Conservation (phyloP, 1,140 invertebrate species). For the Pseudomyrmex flavicornis region DNA sequence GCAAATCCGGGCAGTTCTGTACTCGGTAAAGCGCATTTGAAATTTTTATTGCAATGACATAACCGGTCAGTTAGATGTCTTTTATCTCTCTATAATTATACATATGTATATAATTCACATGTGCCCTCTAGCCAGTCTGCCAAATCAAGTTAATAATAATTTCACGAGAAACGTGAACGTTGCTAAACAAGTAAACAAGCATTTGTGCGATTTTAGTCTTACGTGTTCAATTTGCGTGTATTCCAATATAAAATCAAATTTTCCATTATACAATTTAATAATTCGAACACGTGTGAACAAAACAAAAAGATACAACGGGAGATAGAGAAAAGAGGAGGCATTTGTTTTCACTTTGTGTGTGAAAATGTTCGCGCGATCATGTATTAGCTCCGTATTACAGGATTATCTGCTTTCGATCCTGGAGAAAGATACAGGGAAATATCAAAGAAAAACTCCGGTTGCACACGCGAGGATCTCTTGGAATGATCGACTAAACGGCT, state of each 20-base stretch:
- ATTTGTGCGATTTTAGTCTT: conserved; percentile 35
- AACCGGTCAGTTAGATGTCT: conserved; percentile 63
- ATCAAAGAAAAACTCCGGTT: neutral
- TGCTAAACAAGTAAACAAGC: conserved; percentile 51
- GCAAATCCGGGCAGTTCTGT: conserved; percentile 20
- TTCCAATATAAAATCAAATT: conserved; percentile 5
- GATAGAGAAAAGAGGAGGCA: conserved; percentile 37
- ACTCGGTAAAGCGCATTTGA: conserved; percentile 23
- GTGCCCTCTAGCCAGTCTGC: neutral
- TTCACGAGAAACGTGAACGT: conserved; percentile 35
- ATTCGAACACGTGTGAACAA: neutral
- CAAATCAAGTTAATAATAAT: conserved; percentile 29
- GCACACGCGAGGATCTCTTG: neutral
- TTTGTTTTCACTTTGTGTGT: neutral
- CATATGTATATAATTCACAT: conserved; percentile 27
- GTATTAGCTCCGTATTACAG: neutral
- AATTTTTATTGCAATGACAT: conserved; percentile 65
- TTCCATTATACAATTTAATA: neutral
- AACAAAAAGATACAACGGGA: neutral
- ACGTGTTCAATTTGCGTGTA: neutral
- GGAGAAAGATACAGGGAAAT: neutral
- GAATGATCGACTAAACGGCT: conserved; percentile 3
- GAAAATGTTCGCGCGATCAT: conserved; percentile 18
- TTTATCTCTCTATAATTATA: conserved; percentile 15
- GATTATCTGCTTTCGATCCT: neutral